phyloP scores from a whole-genome alignment of 2,113 vertebrate species.

The Elachura formosa region DNA sequence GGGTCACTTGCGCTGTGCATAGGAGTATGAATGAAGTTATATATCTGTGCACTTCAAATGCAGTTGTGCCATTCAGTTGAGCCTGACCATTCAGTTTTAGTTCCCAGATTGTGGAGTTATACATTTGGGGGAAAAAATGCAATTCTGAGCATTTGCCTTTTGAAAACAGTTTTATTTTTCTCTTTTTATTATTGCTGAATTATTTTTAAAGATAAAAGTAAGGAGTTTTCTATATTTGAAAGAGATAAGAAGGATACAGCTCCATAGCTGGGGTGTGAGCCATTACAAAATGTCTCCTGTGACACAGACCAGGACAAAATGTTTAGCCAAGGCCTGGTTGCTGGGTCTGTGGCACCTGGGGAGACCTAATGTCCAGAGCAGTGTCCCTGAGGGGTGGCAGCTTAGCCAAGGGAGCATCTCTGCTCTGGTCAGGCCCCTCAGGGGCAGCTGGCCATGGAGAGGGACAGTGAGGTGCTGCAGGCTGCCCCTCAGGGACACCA shows the following conservation, averaged over 20 bases:
- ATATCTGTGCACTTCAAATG: neutral
- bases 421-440: neutral
- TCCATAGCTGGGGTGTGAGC: neutral
- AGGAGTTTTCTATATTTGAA: neutral
- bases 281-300: neutral
- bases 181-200: neutral
- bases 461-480: too few relatives aligned
- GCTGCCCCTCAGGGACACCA: neutral
- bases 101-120: neutral
- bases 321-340: neutral
- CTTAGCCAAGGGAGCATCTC: neutral
- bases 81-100: neutral
- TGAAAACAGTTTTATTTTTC: neutral
- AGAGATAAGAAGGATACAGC: neutral
- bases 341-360: neutral
- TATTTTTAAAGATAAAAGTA: neutral
- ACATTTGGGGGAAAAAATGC: neutral
- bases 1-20: neutral
- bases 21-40: neutral
- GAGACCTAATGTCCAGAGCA: neutral
- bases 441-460: neutral
- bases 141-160: neutral
- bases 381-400: neutral
- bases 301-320: neutral
- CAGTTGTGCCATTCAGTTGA: neutral